Conservation (phyloP, 2,888 invertebrate genomes). For the Drosophila longiperda region DNA sequence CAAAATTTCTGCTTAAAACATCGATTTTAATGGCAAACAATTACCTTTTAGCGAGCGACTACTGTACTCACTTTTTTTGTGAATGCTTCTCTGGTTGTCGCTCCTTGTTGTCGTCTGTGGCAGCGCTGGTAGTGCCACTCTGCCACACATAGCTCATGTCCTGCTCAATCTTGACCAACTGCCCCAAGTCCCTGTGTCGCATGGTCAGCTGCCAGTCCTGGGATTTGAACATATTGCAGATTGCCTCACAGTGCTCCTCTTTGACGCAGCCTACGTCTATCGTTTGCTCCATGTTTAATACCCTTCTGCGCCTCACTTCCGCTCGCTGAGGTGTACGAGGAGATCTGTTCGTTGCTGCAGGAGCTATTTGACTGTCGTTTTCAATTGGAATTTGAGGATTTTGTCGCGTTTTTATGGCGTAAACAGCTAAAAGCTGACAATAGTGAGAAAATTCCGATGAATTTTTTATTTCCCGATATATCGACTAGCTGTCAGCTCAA, state of each 20-base stretch:
- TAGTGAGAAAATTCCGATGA: conserved; percentile 42
- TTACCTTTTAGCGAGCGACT: background rate
- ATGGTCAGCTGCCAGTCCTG: conserved; percentile 54
- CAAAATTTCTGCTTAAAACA: background rate
- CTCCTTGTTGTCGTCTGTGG: conserved; percentile 28
- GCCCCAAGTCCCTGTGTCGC: conserved; percentile 52
- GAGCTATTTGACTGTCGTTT: background rate
- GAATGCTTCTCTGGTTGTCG: conserved; percentile 32
- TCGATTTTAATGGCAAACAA: background rate
- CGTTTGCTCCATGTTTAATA: conserved; percentile 40
- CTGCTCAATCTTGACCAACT: conserved; percentile 51
- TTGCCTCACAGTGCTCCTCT: conserved; percentile 57
- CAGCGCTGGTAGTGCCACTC: conserved; percentile 2
- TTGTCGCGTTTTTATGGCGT: conserved; percentile 29
- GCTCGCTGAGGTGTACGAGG: background rate
- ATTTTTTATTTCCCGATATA: conserved; percentile 37
- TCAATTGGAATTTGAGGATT: conserved; percentile 2
- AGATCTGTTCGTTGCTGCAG: background rate
- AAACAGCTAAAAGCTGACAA: conserved; percentile 40
- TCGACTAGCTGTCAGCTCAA: conserved; percentile 34
- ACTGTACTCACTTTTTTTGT: conserved; percentile 38
- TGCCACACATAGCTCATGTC: conserved; percentile 56
- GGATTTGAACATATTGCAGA: conserved; percentile 54
- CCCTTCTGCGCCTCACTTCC: conserved; percentile 2
- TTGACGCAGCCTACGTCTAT: conserved; percentile 55